Evolutionary conservation across 1,140 invertebrate species (phyloP).

Genomic region (Solen grandis): DNA sequence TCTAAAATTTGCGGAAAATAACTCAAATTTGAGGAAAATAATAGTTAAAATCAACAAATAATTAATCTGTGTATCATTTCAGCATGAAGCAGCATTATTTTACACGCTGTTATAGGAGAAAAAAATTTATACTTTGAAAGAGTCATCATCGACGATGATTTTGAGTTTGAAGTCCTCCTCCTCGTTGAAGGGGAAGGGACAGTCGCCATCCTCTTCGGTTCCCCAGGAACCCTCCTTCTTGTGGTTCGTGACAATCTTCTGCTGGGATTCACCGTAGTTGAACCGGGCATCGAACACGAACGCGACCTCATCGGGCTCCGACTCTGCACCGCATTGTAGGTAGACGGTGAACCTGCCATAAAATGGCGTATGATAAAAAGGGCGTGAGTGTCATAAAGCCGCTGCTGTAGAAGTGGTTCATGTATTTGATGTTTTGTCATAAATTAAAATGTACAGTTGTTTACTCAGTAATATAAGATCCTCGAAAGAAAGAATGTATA

Average conservation of each 20-base stretch:
- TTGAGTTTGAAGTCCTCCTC: conserved; percentile 86
- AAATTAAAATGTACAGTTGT: too few relatives aligned
- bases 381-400: too few relatives aligned
- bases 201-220: conserved; percentile 86
- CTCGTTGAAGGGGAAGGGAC: conserved; percentile 84
- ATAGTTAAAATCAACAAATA: too few relatives aligned
- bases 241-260: conserved; percentile 87
- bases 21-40: too few relatives aligned
- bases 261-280: conserved; percentile 56
- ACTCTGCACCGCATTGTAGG: conserved; percentile 43
- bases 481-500: too few relatives aligned
- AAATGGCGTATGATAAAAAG: conserved; percentile 12
- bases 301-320: conserved; percentile 57
- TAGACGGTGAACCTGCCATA: conserved; percentile 60
- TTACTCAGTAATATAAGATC: too few relatives aligned
- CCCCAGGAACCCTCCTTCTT: conserved; percentile 87
- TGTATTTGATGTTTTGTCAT: too few relatives aligned
- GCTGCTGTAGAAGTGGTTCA: too few relatives aligned
- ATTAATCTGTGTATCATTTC: too few relatives aligned
- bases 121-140: conserved; percentile 83
- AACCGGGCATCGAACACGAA: conserved; percentile 66
- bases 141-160: conserved; percentile 80
- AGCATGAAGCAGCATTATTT: too few relatives aligned
- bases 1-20: too few relatives aligned
- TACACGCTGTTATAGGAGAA: too few relatives aligned